Evolutionary conservation across 2,797 vertebrate species (phyloP), one percentile per base, ranked within the genome.

Genomic region (Anas flavirostris): DNA sequence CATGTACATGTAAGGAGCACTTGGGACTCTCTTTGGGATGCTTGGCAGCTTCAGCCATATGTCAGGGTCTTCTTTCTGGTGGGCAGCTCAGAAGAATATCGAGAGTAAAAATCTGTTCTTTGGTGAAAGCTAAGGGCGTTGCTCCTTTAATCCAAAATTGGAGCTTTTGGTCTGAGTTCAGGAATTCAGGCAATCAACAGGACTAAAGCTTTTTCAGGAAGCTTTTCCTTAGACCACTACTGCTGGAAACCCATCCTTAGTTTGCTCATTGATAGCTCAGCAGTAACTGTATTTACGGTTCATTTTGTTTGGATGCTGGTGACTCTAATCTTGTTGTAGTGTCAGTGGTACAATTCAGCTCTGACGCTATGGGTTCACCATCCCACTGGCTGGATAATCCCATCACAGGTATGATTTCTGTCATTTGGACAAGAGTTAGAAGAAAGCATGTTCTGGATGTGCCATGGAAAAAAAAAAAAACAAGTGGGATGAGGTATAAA

Each of bases 301-400:
- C 39, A 28, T 91, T 94, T 95, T 93, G 48, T 79, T 85, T 85
- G 46, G 44, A 23, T 76, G 33, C 62, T 75, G 19, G 5, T 84
- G 43, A 79, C 77, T 67, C 77, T 67, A 73, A 79, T 79, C 80
- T 70, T 77, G 64, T 60, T 12, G 1, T 56, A 29, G n/a, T 70
- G 58, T 44, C 91, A 76, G 19, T 72, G 39, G 28, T 44, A 23
- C 53, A 29, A 0, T 80, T 88, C 86, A 59, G 31, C 58, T 85
- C 74, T 87, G 75, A 81, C 37, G 28, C 69, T 75, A 29, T 1
- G 2, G 74, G 66, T 76, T 95, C 63, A 77, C 44, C 2, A 0
- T 91, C 67, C 56, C 91, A 31, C 73, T 93, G 91, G 82, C 69
- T 87, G 80, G 86, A 94, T 94, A 90, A 94, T 75, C 76, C 41